These are phyloP conservation scores for Fulica atra DNA, from an alignment of 2,113 vertebrate species.

Conservation along the genomic window DNA sequence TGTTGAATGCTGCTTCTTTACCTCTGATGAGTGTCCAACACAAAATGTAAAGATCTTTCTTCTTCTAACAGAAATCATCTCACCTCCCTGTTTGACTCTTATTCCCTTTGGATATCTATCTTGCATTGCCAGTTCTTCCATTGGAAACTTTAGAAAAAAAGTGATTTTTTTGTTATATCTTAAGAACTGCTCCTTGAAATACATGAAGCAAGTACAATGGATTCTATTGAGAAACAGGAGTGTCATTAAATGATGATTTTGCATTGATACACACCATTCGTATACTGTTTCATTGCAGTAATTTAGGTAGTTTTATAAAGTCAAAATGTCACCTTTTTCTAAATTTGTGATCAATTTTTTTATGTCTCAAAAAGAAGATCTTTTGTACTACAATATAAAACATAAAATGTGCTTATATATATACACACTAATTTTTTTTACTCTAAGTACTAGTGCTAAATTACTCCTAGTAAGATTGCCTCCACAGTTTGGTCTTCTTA, in stretches of 20 bases:
- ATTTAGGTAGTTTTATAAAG: neutral
- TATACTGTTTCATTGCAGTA: neutral
- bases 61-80: neutral
- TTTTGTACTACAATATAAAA: neutral
- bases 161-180: fast-evolving
- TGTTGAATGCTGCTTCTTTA: neutral
- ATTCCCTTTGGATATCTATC: neutral
- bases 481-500: neutral
- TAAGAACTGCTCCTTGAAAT: neutral
- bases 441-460: neutral
- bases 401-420: neutral
- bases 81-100: neutral
- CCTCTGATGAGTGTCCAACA: neutral
- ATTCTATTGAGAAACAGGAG: neutral
- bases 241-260: neutral
- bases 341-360: neutral
- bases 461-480: neutral
- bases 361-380: neutral
- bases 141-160: neutral
- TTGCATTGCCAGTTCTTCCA: neutral
- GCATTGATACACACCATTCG: fast-evolving
- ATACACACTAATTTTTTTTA: neutral
- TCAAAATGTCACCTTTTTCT: neutral
- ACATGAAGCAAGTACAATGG: neutral
- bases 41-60: neutral